Evolutionary conservation across 2,888 invertebrate species (phyloP).

Genomic region (Parnassius mnemosyne): DNA sequence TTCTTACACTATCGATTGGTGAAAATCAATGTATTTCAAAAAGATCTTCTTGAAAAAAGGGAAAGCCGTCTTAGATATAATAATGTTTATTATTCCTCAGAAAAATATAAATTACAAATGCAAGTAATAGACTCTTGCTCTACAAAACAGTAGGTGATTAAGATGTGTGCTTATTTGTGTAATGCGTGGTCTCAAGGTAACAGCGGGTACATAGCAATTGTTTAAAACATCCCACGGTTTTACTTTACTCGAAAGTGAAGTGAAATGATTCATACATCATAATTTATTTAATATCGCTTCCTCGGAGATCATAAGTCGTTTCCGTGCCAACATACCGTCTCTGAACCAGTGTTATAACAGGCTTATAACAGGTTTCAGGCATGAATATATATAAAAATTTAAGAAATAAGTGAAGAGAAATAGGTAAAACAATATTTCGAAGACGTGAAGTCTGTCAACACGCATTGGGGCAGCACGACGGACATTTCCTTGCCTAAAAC

Average conservation of each 20-base stretch:
- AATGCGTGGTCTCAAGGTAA: slow-evolving; percentile 17
- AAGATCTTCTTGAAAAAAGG: too few relatives aligned
- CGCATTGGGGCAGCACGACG: too few relatives aligned
- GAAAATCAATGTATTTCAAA: too few relatives aligned
- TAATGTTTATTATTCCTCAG: too few relatives aligned
- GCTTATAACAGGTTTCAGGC: background rate
- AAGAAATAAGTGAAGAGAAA: too few relatives aligned
- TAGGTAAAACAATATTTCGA: too few relatives aligned
- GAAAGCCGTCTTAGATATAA: too few relatives aligned
- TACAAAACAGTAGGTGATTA: slow-evolving; percentile 5
- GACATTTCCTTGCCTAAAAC: too few relatives aligned
- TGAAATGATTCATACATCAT: slow-evolving; percentile 52
- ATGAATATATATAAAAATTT: background rate
- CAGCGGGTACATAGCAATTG: slow-evolving; percentile 41
- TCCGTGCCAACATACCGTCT: slow-evolving; percentile 6
- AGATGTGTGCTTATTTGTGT: slow-evolving; percentile 18
- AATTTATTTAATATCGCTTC: slow-evolving; percentile 28
- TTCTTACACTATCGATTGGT: too few relatives aligned
- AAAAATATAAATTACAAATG: background rate
- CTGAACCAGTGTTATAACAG: too few relatives aligned
- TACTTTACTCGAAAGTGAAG: slow-evolving; percentile 68
- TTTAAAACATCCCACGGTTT: slow-evolving; percentile 67
- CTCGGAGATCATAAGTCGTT: slow-evolving; percentile 2
- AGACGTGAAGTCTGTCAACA: too few relatives aligned
- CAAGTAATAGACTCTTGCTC: background rate